Evolutionary conservation across 2,113 vertebrate genomes (phyloP).

Genomic region (Gyps fulvus): DNA sequence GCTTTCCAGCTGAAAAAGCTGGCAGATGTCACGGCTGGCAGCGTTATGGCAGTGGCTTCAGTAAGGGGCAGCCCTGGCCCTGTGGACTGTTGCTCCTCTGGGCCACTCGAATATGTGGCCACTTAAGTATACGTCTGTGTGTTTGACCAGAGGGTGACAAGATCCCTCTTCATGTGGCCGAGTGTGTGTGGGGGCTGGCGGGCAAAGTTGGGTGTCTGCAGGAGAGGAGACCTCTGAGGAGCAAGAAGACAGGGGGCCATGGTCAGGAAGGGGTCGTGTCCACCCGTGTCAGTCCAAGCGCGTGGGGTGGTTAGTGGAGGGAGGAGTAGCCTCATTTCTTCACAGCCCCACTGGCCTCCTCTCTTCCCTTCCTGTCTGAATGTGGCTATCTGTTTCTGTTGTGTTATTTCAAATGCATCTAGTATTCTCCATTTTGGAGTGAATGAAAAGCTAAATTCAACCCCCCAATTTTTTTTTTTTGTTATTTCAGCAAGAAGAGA

Average conservation of each 20-base stretch:
- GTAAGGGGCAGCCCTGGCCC: neutral
- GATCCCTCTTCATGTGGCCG: neutral
- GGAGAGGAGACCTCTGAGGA: neutral
- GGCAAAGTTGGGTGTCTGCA: neutral
- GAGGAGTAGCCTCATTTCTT: neutral
- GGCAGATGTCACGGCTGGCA: neutral
- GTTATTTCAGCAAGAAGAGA: neutral
- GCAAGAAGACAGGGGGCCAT: accelerated
- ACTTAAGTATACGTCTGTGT: accelerated
- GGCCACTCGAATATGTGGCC: neutral
- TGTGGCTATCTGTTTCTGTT: neutral
- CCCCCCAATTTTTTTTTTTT: neutral
- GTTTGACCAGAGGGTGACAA: neutral
- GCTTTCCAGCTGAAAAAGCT: neutral
- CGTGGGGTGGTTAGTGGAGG: neutral
- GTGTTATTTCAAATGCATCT: neutral
- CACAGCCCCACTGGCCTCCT: neutral
- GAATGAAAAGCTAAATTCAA: neutral
- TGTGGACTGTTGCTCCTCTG: neutral
- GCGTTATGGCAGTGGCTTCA: neutral
- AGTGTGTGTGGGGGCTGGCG: neutral
- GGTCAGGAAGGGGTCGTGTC: neutral
- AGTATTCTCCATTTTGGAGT: neutral
- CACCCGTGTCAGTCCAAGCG: accelerated
- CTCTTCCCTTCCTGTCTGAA: neutral